A percentile compares a stretch with the other conserved stretches of the same genome.
Conservation (phyloP, 2,113 vertebrate species). For the Macquaria ambigua region DNA sequence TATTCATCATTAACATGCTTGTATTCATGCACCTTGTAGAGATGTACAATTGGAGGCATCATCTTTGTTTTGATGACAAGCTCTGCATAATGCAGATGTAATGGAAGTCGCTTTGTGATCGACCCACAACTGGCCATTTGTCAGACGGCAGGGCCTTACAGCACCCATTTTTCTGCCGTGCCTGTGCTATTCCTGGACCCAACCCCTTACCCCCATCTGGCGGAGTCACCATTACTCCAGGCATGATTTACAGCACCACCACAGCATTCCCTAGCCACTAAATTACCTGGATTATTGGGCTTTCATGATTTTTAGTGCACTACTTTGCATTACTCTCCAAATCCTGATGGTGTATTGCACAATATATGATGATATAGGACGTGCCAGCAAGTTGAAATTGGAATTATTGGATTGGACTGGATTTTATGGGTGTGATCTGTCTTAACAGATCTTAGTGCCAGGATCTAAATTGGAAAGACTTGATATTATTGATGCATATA, state of each 20-base stretch:
- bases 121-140: constrained; percentile 71
- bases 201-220: constrained; percentile 77
- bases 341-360: constrained; percentile 60
- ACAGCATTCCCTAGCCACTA: constrained; percentile 75
- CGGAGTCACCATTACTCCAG: constrained; percentile 70
- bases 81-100: constrained; percentile 53
- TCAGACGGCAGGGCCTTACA: constrained; percentile 63
- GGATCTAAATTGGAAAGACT: constrained; percentile 68
- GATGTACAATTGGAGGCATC: constrained; percentile 23
- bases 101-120: constrained; percentile 63
- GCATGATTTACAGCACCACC: constrained; percentile 81
- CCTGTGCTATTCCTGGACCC: constrained; percentile 79
- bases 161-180: constrained; percentile 70
- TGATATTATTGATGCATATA: constrained; percentile 72
- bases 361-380: constrained; percentile 77
- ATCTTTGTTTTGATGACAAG: constrained; percentile 59
- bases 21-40: constrained; percentile 28
- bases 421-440: constrained; percentile 76
- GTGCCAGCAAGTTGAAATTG: constrained; percentile 74
- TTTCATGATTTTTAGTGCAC: constrained; percentile 78
- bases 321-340: constrained; percentile 77
- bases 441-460: constrained; percentile 67
- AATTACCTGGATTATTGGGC: constrained; percentile 83
- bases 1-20: constrained; percentile 40
- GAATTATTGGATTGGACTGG: constrained; percentile 70